Evolutionary conservation across 2,113 vertebrate genomes (phyloP), one percentile per base, ranked within the genome.

Genomic region (Indicator indicator): DNA sequence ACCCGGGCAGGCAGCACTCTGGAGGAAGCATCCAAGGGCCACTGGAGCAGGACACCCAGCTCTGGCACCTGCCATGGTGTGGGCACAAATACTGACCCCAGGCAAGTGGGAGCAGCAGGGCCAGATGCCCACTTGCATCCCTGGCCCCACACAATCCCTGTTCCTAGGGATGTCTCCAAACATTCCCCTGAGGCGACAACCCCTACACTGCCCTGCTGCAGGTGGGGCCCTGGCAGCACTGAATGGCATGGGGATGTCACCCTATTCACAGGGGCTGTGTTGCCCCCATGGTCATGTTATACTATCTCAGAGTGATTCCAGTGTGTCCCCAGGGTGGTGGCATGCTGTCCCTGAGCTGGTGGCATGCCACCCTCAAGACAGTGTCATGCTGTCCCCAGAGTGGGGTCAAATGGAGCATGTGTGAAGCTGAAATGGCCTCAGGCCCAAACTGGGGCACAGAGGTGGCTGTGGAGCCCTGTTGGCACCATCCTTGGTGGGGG

Each of bases 11-110:
- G 0, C 48, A 16, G 13, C 50, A 52, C 28, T 24, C 44, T 3
- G 11, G 27, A 44, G 36, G 59, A n/a, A 60, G 69, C n/a, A 16
- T 9, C 48, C 2, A 0, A 69, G 40, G 59, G 26, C 33, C 72
- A n/a, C 6, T 5, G 0, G 21, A 5, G 48, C 15, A 5, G 30
- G 23, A n/a, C 6, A 32, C 40, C 4, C 1, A 1, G 21, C 32
- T 83, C 11, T 58, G 9, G 17, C 9, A 0, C 55, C 55, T 1
- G 0, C 5, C 3, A 0, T 0, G 0, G 30, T 1, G 2, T 2
- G 63, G 46, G 23, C 40, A 62, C 4, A 1, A n/a, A n/a, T 2
- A 0, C 30, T 1, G 8, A 24, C 32, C 46, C 8, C 0, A 0
- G 27, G 20, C 0, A 0, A 40, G 69, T 0, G 2, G n/a, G 26